These are phyloP conservation scores for Plagodis dolabraria DNA, from an alignment of 2,888 invertebrate species.

Conservation along the genomic window DNA sequence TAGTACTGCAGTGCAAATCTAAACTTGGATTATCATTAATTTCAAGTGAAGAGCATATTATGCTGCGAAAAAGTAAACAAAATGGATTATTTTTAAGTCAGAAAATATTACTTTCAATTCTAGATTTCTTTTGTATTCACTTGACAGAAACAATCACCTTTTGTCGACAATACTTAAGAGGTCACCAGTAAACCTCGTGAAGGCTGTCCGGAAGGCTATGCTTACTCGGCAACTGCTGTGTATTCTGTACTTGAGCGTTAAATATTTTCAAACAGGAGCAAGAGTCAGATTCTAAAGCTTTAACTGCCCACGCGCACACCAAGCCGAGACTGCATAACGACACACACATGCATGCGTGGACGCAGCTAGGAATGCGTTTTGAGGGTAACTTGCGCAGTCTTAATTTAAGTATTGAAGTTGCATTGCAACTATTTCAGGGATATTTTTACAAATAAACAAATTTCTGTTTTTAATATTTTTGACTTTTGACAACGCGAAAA, in stretches of 20 bases:
- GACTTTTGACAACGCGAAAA: no score
- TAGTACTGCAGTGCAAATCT: no score
- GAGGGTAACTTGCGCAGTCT: not conserved
- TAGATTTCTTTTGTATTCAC: no score
- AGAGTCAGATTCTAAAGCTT: slow-evolving; percentile 29
- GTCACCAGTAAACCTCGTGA: slow-evolving; percentile 16
- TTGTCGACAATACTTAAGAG: slow-evolving; percentile 6
- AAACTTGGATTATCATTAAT: no score
- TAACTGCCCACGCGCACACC: slow-evolving; percentile 35
- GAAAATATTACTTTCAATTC: no score
- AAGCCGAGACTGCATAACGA: slow-evolving; percentile 41
- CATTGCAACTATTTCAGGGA: no score
- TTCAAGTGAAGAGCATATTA: no score
- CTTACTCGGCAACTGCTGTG: not conserved
- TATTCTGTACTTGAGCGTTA: slow-evolving; percentile 3
- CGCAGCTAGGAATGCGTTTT: slow-evolving; percentile 3
- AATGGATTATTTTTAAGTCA: no score
- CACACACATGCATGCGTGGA: slow-evolving; percentile 36
- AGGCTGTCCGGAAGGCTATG: slow-evolving; percentile 23
- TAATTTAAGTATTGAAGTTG: no score
- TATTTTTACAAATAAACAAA: no score
- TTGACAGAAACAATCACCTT: slow-evolving; percentile 1
- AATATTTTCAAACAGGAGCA: slow-evolving; percentile 27
- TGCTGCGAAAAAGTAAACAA: no score
- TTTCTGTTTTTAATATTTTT: no score